Evolutionary conservation across 2,797 vertebrate genomes (phyloP), one percentile per base, ranked within the genome.

Genomic region (Antrozous pallidus): DNA sequence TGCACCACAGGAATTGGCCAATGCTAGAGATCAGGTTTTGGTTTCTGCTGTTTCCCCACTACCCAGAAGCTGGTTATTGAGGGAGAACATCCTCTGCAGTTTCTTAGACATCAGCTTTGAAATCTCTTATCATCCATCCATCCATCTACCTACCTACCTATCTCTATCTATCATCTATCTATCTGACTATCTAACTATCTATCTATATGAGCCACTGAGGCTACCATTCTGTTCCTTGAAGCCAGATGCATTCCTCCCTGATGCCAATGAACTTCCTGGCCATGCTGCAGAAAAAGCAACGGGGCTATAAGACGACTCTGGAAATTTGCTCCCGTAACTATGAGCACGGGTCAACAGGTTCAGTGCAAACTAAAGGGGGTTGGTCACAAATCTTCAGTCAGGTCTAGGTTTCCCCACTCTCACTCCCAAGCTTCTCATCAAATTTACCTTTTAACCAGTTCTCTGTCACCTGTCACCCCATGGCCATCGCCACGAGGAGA

Each of bases 301-400:
- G 17, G 9, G n/a, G 73, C 18, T 28, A 6, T 8, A 28, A 8
- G 42, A 73, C 70, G 69, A 85, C 1, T 71, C 45, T 36, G 63
- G 75, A 86, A 51, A 49, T 51, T 73, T 63, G 22, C 49, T 47
- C 14, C 3, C 8, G 40, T 16, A 45, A 33, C 11, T 18, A 2
- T 14, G 36, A 31, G 38, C n/a, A 0, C 2, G 20, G 6, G 31
- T 61, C 33, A 22, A 69, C 4, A 40, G 10, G 10, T 16, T 33
- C 24, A 40, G 3, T 0, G 31, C 16, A n/a, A 22, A 1, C 3
- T 20, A 1, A 3, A 9, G 69, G 17, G 42, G 9, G 2, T 54
- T 31, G 24, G 31, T n/a, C 67, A 73, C n/a, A 92, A 49, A 42
- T 0, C 12, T 6, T 20, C 2, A n/a, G 17, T 69, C 17, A 17